Base-by-base conservation (phyloP, 2,797 vertebrate genomes). In the Bryconaethiops microstoma region DNA sequence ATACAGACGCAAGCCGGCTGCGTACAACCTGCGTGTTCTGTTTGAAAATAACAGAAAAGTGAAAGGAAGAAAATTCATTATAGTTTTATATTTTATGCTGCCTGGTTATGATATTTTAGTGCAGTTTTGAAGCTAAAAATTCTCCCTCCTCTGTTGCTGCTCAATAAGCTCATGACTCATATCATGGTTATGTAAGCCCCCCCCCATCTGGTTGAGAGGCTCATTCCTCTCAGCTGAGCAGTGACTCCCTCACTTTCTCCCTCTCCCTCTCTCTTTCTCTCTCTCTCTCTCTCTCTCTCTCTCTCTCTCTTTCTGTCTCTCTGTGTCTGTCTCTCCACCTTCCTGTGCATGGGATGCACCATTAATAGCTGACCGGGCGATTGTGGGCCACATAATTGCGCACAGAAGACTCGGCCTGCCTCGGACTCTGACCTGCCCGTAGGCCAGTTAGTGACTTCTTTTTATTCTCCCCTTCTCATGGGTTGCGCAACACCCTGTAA, bases 141-240 rank as follows among this genome's bases (percentile, higher is more conserved):
- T 62, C 54, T 21, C 52, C 7, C 7, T 82, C 73, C 60, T 86
- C 64, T 81, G 19, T 77, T 78, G 69, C 54, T n/a, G 73, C 67
- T 82, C 80, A 35, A 73, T 64, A 81, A 79, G 87, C 88, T 90
- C 91, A 92, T 94, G 92, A 94, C 90, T 95, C 94, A 95, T 82
- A 57, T 89, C 88, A 89, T 42, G 78, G 81, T 95, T 95, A 91
- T 88, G 92, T 93, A 95, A 95, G 62, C 29, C 90, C 87, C 85
- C 87, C 84, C 81, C 89, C 86, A 86, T 82, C 86, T 88, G 90
- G 55, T 88, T 84, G 89, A 88, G 89, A 89, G 88, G 79, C 86
- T 84, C 86, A 89, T 83, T 80, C 87, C 50, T 89, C 89, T 73
- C 87, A 87, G 87, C 87, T 81, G 83, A 93, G 87, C 84, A 48